These are phyloP conservation scores for Hermodice carunculata DNA, from an alignment of 2,888 invertebrate genomes.

Conservation along the genomic window DNA sequence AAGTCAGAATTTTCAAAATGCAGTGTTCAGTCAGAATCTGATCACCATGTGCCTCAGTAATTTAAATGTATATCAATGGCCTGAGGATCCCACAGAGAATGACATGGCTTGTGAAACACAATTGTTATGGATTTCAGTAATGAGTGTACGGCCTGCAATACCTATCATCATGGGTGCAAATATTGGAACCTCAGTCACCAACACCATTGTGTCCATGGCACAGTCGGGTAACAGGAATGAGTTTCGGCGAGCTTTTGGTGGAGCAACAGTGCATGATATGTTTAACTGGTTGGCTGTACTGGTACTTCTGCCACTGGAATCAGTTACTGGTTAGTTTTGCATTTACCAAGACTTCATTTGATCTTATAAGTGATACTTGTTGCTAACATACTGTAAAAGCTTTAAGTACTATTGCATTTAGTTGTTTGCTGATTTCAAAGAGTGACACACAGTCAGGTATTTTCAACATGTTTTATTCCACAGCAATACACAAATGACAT, in stretches of 20 bases:
- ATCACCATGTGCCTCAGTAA: no score
- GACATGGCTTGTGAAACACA: no score
- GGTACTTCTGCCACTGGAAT: slow-evolving; percentile 72
- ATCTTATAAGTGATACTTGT: no score
- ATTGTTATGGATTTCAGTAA: no score
- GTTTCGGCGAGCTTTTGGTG: slow-evolving; percentile 73
- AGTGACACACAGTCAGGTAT: no score
- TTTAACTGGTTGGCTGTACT: slow-evolving; percentile 74
- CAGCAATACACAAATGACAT: no score
- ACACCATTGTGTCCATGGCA: slow-evolving; percentile 72
- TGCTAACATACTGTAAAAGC: neutral
- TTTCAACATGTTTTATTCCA: no score
- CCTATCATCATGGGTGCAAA: slow-evolving; percentile 75
- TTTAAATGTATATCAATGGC: no score
- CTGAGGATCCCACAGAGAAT: no score
- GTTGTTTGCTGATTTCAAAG: no score
- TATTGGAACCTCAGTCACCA: slow-evolving; percentile 74
- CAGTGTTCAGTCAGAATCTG: no score
- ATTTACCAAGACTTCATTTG: neutral
- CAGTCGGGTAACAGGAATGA: slow-evolving; percentile 67
- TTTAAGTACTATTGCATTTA: neutral
- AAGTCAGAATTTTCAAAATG: no score
- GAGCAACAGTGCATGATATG: slow-evolving; percentile 74
- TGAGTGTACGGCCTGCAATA: slow-evolving; percentile 70
- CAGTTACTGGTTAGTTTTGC: slow-evolving; percentile 62